Evolutionary conservation across 2,888 invertebrate species (phyloP).

Genomic region (Lasioglossum pauxillum): DNA sequence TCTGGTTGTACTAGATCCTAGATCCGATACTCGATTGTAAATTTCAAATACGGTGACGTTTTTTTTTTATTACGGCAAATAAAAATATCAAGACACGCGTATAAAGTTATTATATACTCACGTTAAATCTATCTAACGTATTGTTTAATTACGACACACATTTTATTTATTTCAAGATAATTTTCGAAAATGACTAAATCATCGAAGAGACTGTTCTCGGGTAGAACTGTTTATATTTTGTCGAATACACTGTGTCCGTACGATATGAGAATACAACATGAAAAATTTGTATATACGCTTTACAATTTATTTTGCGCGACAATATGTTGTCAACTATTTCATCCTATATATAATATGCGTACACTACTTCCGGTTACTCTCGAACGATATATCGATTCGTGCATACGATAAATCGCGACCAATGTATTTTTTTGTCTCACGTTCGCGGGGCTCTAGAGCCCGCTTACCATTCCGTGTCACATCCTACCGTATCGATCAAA

Average conservation of each 20-base stretch:
- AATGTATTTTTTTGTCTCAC: no score
- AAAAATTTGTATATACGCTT: background rate
- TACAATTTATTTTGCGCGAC: background rate
- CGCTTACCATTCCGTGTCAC: no score
- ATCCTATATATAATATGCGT: background rate
- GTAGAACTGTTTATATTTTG: background rate
- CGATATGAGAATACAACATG: background rate
- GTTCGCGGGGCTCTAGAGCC: no score
- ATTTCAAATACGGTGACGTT: background rate
- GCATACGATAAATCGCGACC: conserved; percentile 24
- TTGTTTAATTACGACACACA: background rate
- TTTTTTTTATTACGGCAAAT: background rate
- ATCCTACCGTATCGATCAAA: no score
- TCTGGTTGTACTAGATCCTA: conserved; percentile 29
- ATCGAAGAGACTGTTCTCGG: background rate
- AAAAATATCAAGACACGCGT: background rate
- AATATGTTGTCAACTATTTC: conserved; percentile 17
- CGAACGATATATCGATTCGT: conserved; percentile 58
- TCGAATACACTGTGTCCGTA: background rate
- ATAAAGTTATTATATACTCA: background rate
- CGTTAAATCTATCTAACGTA: background rate
- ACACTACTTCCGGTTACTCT: conserved; percentile 44
- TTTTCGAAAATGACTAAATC: background rate
- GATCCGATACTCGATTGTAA: conserved; percentile 33
- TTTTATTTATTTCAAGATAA: background rate